A percentile compares a stretch with the other conserved stretches of the same genome.
Conservation (phyloP, 2,113 vertebrate species). For the Crotalus horridus region DNA sequence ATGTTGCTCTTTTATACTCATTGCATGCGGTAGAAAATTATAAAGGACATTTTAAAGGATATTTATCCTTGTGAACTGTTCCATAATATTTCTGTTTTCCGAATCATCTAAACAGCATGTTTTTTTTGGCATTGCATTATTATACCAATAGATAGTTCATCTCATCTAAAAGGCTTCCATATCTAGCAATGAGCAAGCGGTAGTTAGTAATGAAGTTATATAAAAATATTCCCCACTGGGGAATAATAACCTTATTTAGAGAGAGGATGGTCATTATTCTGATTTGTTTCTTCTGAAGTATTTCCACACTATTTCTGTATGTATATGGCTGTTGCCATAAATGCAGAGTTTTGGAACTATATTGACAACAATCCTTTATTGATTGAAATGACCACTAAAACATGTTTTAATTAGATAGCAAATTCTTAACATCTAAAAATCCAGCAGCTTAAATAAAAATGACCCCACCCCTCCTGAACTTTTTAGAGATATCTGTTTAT, state of each 20-base stretch:
- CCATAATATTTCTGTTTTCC: neutral
- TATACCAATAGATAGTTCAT: neutral
- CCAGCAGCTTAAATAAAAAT: neutral
- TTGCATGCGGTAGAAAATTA: neutral
- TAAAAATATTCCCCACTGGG: slow-evolving; percentile 14
- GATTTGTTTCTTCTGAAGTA: slow-evolving; percentile 6
- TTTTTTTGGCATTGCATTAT: neutral
- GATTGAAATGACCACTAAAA: neutral
- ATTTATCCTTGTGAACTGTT: neutral
- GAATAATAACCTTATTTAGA: slow-evolving; percentile 26
- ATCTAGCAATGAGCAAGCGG: neutral
- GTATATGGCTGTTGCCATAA: neutral
- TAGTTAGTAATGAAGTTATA: slow-evolving; percentile 12
- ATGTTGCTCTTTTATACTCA: neutral
- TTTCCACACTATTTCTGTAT: neutral
- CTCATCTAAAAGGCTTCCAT: neutral
- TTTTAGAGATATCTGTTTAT: neutral
- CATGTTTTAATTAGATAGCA: neutral
- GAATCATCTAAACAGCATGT: neutral
- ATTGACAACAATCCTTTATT: neutral
- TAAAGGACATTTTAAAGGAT: neutral
- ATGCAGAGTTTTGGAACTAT: neutral
- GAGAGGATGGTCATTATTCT: slow-evolving; percentile 16
- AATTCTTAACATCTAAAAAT: neutral
- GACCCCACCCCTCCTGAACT: neutral